These are phyloP conservation scores for Andrena fulva DNA, from an alignment of 2,888 invertebrate species.

Conservation along the genomic window DNA sequence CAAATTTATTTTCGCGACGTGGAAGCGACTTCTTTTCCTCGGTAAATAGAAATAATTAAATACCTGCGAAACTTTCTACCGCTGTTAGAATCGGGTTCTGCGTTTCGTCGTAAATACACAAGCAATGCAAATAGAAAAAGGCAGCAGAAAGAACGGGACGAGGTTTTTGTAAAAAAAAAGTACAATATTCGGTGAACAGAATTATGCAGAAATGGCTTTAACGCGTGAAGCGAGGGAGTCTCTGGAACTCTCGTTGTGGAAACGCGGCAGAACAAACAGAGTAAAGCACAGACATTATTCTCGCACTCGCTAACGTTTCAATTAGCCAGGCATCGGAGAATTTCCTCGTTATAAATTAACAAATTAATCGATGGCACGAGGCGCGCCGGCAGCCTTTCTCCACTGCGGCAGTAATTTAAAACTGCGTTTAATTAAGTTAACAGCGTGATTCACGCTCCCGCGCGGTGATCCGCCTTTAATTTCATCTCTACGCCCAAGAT, in stretches of 20 bases:
- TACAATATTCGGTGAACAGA: not conserved
- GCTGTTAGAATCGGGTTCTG: not conserved
- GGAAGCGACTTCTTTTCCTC: not conserved
- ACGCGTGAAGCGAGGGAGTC: not conserved
- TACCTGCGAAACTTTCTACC: not conserved
- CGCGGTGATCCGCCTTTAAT: conserved; percentile 10
- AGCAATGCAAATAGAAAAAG: not conserved
- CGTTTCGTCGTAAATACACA: not conserved
- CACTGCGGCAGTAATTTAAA: conserved; percentile 30
- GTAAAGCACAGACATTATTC: conserved; percentile 36
- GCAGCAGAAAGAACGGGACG: not conserved
- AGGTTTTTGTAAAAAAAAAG: not conserved
- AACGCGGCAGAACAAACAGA: conserved; percentile 16
- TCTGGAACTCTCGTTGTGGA: not conserved
- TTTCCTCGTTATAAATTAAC: conserved; percentile 49
- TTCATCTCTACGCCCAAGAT: not conserved
- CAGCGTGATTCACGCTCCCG: conserved; percentile 2
- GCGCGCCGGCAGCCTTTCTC: not conserved
- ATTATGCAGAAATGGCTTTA: not conserved
- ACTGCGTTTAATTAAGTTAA: conserved; percentile 45
- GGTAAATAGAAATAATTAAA: not conserved
- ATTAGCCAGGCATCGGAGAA: conserved; percentile 43
- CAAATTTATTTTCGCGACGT: not conserved
- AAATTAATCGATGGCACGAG: conserved; percentile 43
- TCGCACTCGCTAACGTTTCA: conserved; percentile 41